Conservation (phyloP, 2,113 vertebrate genomes). For the Puntigrus tetrazona region DNA sequence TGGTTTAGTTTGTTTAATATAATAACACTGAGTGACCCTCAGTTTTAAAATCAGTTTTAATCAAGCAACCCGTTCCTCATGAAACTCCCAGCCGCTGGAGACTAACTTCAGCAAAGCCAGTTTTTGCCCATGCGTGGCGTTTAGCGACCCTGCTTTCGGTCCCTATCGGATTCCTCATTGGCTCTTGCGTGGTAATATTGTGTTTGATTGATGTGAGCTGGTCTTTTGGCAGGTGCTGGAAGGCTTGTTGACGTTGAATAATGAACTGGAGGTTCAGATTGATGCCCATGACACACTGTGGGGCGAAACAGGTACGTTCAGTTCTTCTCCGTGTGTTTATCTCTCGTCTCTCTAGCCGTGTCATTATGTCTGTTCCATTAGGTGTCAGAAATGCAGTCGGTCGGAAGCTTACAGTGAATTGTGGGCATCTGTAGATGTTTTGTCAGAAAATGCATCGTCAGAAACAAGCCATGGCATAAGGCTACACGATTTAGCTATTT, state of each 20-base stretch:
- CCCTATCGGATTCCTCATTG: conserved; percentile 23
- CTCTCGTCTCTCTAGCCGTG: conserved; percentile 50
- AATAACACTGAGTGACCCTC: not conserved
- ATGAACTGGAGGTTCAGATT: conserved; percentile 84
- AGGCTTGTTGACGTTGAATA: conserved; percentile 81
- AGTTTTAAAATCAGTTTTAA: not conserved
- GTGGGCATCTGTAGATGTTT: not conserved
- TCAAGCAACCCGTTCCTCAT: not conserved
- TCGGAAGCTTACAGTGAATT: not conserved
- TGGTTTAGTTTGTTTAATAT: not conserved
- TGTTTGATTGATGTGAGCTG: conserved; percentile 68
- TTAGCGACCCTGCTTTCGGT: not conserved
- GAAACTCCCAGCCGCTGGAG: not conserved
- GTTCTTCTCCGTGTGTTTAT: conserved; percentile 54
- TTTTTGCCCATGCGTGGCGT: not conserved
- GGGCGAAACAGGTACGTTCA: conserved; percentile 96
- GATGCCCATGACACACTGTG: conserved; percentile 91
- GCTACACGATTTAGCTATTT: not conserved
- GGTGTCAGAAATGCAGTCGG: not conserved
- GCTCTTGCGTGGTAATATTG: conserved; percentile 50
- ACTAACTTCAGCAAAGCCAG: not conserved
- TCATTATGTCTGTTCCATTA: conserved; percentile 38
- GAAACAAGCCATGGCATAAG: too few species aligned
- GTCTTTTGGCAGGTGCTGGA: conserved; percentile 85
- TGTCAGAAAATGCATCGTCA: not conserved